phyloP scores from a whole-genome alignment of 2,113 vertebrate genomes.

The Theristicus caerulescens region DNA sequence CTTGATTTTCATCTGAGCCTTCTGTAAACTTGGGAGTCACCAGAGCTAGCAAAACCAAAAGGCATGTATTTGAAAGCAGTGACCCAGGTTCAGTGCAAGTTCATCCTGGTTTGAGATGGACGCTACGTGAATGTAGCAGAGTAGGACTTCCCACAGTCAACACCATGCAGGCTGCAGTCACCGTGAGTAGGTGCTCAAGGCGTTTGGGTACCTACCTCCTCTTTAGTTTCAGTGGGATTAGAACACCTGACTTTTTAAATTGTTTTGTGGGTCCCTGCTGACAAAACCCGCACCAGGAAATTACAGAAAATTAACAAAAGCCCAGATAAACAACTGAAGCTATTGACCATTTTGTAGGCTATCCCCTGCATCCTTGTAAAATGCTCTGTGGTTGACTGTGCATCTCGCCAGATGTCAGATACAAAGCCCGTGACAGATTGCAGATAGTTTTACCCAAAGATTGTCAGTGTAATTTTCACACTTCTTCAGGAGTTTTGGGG shows the following conservation, averaged over 20 bases:
- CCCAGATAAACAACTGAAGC: not conserved
- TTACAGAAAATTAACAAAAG: not conserved
- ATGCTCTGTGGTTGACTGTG: not conserved
- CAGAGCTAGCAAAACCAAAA: not conserved
- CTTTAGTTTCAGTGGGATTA: not conserved
- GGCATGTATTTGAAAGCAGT: not conserved
- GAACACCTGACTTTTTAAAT: not conserved
- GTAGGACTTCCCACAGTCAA: not conserved
- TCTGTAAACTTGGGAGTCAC: not conserved
- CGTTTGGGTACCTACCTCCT: not conserved
- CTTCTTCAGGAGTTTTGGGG: not conserved
- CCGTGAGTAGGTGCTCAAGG: not conserved
- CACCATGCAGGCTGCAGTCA: not conserved
- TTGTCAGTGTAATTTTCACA: not conserved
- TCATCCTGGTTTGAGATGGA: not conserved
- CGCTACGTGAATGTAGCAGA: fast-evolving
- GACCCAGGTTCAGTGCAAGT: not conserved
- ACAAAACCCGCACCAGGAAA: not conserved
- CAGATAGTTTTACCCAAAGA: not conserved
- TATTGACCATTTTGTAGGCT: not conserved
- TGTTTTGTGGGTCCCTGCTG: not conserved
- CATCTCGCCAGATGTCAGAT: not conserved
- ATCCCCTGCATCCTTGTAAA: not conserved
- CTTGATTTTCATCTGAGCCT: not conserved
- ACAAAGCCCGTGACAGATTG: not conserved